Conservation (phyloP, 2,888 invertebrate species). For the Odiellus spinosus region DNA sequence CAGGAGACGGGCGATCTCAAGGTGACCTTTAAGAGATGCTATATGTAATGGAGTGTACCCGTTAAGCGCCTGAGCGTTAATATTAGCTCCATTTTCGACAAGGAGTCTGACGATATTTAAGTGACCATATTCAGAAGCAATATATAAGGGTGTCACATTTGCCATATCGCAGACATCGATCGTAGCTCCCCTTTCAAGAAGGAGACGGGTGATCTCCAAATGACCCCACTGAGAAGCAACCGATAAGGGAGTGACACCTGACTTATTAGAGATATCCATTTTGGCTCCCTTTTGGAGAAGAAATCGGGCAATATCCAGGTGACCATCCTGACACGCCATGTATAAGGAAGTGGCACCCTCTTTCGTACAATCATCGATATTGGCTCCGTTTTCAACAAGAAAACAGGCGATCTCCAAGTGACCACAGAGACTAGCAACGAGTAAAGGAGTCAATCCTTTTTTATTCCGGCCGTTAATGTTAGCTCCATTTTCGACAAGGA, state of each 20-base stretch:
- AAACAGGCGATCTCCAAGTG: slow-evolving; percentile 34
- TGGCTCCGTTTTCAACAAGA: slow-evolving; percentile 62
- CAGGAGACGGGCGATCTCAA: slow-evolving; percentile 71
- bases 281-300: slow-evolving; percentile 83
- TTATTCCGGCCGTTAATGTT: slow-evolving; percentile 69
- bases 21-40: slow-evolving; percentile 85
- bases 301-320: slow-evolving; percentile 76
- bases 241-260: slow-evolving; percentile 58
- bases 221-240: slow-evolving; percentile 91
- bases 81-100: slow-evolving; percentile 55
- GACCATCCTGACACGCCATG: slow-evolving; percentile 81
- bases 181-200: slow-evolving; percentile 87
- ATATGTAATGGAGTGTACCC: slow-evolving; percentile 97
- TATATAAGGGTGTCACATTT: slow-evolving; percentile 57
- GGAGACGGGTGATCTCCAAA: too few relatives aligned
- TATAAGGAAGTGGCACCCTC: slow-evolving; percentile 74
- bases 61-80: slow-evolving; percentile 57
- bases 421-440: slow-evolving; percentile 66
- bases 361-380: slow-evolving; percentile 63
- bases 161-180: slow-evolving; percentile 88
- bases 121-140: slow-evolving; percentile 30
- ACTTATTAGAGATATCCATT: slow-evolving; percentile 65
- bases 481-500: slow-evolving; percentile 62
- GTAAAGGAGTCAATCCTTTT: slow-evolving; percentile 71
- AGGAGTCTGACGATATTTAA: slow-evolving; percentile 77